Evolutionary conservation across 1,140 invertebrate species (phyloP).

Genomic region (Neodiprion lecontei): DNA sequence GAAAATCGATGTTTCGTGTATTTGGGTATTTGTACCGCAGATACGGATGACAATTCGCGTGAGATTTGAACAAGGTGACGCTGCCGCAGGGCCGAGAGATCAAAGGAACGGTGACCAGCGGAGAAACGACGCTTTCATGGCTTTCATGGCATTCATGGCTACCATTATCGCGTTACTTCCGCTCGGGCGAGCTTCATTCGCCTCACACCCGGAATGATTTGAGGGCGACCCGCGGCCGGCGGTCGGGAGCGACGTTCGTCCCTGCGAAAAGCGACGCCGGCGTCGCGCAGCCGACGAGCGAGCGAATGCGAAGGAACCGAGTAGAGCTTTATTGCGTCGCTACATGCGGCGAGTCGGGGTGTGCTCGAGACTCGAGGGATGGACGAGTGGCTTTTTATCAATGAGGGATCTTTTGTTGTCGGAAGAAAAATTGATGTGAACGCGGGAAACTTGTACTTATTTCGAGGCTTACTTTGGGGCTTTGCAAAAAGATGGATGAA

Average conservation of each 20-base stretch:
- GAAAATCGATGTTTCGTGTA: no score
- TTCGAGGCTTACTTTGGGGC: background rate
- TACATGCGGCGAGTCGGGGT: background rate
- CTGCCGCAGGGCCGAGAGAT: background rate
- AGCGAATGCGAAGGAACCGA: background rate
- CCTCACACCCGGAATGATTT: background rate
- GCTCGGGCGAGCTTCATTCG: background rate
- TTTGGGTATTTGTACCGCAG: no score
- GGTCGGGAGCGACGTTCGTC: no score
- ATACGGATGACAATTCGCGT: background rate
- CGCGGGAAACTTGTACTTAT: background rate
- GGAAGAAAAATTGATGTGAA: background rate
- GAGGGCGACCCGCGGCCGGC: constrained; percentile 5
- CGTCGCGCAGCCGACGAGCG: background rate
- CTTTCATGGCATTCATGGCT: constrained; percentile 1
- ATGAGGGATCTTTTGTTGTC: background rate
- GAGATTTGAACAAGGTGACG: background rate
- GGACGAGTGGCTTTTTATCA: background rate
- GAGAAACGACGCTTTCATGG: constrained; percentile 3
- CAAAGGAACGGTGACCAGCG: background rate
- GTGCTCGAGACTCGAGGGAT: background rate
- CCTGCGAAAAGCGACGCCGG: background rate
- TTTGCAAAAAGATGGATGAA: no score
- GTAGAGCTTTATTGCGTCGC: constrained; percentile 1
- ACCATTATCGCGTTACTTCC: constrained; percentile 5